Evolutionary conservation across 2,113 vertebrate species (phyloP).

Genomic region (Sprattus sprattus): DNA sequence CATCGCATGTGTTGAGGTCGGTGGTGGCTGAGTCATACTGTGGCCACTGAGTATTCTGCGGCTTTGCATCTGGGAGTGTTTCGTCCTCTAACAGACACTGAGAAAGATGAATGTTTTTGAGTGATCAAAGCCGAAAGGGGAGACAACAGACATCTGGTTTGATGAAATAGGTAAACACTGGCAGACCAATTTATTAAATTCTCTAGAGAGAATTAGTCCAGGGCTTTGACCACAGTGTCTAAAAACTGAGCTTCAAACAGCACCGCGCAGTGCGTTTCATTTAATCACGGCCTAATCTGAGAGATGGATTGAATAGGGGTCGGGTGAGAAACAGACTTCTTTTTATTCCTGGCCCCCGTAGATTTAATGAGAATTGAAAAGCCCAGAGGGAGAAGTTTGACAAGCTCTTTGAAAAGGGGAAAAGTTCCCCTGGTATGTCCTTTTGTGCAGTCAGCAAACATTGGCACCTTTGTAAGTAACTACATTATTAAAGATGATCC

Average conservation of each 20-base stretch:
- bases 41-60: background rate
- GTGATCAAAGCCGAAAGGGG: background rate
- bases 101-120: background rate
- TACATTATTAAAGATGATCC: conserved; percentile 63
- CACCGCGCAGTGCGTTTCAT: background rate
- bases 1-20: background rate
- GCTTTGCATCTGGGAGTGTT: background rate
- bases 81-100: background rate
- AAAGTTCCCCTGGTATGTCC: conserved; percentile 38
- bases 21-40: background rate
- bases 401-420: conserved; percentile 43
- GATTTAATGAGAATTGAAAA: conserved; percentile 41
- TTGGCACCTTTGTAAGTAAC: conserved; percentile 53
- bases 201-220: conserved; percentile 7
- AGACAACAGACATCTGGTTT: background rate
- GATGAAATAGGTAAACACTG: background rate
- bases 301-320: background rate
- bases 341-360: background rate
- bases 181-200: background rate
- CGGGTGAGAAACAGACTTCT: background rate
- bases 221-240: background rate
- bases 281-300: background rate
- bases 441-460: conserved; percentile 51
- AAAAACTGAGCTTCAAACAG: conserved; percentile 5
- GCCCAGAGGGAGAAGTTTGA: conserved; percentile 34